These are phyloP conservation scores for Ochropleura leucogaster DNA, from an alignment of 2,888 invertebrate species.

Conservation along the genomic window DNA sequence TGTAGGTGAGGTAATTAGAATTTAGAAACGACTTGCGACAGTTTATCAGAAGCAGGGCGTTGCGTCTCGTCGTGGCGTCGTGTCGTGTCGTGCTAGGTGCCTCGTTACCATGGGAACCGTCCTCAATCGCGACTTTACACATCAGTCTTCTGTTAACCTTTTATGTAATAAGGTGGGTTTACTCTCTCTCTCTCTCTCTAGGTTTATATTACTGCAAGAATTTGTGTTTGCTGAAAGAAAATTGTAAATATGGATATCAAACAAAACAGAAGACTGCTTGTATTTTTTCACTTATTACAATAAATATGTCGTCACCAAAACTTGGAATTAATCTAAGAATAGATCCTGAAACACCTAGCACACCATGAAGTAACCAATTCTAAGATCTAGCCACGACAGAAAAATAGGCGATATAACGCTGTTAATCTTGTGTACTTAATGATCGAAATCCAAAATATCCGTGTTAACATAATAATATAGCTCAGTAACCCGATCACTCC, in stretches of 20 bases:
- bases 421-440: not conserved
- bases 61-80: conserved; percentile 48
- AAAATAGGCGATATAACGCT: not conserved
- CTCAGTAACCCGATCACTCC: not conserved
- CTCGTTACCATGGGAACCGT: conserved; percentile 58
- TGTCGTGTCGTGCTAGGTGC: conserved; percentile 50
- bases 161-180: conserved; percentile 18
- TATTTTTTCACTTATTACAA: not conserved
- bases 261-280: not conserved
- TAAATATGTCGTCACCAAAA: not conserved
- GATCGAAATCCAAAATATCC: not conserved
- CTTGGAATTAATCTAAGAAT: too few relatives aligned
- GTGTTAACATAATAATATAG: not conserved
- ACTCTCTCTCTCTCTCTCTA: conserved; percentile 11
- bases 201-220: not conserved
- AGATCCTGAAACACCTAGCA: too few relatives aligned
- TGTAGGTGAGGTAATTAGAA: conserved; percentile 57
- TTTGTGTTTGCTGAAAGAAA: not conserved
- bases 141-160: conserved; percentile 30
- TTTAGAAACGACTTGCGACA: conserved; percentile 65
- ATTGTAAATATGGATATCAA: not conserved
- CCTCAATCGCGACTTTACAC: conserved; percentile 41
- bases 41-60: conserved; percentile 61
- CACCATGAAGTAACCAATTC: too few relatives aligned
- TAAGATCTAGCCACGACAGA: too few relatives aligned